phyloP scores from a whole-genome alignment of 2,888 invertebrate species.

The Electrophaes corylata region DNA sequence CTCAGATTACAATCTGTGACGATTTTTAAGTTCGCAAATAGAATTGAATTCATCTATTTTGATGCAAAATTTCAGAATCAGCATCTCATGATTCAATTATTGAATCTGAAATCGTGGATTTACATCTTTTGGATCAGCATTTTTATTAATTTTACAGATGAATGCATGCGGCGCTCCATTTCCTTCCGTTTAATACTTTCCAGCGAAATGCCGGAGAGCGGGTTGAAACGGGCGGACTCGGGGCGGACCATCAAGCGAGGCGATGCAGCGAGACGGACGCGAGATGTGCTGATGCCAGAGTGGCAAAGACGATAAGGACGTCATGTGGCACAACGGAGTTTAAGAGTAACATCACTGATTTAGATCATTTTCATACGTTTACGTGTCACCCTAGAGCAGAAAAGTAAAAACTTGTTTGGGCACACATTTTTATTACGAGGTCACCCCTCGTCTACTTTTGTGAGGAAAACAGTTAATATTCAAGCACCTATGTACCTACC shows the following conservation, averaged over 20 bases:
- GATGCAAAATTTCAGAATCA: slow-evolving; percentile 1
- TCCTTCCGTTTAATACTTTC: slow-evolving; percentile 31
- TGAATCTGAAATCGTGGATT: slow-evolving; percentile 17
- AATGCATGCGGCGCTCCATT: slow-evolving; percentile 28
- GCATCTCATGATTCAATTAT: slow-evolving; percentile 27
- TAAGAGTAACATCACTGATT: not conserved
- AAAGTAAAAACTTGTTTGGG: not conserved
- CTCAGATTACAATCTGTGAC: no score
- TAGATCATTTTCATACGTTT: not conserved
- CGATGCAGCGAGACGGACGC: not conserved
- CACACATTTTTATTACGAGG: no score
- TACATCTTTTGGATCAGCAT: slow-evolving; percentile 21
- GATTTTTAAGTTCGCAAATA: not conserved
- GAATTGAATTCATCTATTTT: not conserved
- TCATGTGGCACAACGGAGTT: not conserved
- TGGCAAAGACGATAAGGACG: no score
- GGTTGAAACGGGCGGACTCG: slow-evolving; percentile 22
- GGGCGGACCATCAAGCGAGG: not conserved
- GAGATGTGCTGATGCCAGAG: not conserved
- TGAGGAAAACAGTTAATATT: no score
- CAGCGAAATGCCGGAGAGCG: slow-evolving; percentile 19
- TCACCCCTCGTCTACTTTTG: no score
- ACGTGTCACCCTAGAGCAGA: no score
- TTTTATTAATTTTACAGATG: slow-evolving; percentile 30
- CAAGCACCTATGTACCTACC: no score